Base-by-base conservation (phyloP, 1,140 invertebrate species). In the Euwallacea fornicatus region DNA sequence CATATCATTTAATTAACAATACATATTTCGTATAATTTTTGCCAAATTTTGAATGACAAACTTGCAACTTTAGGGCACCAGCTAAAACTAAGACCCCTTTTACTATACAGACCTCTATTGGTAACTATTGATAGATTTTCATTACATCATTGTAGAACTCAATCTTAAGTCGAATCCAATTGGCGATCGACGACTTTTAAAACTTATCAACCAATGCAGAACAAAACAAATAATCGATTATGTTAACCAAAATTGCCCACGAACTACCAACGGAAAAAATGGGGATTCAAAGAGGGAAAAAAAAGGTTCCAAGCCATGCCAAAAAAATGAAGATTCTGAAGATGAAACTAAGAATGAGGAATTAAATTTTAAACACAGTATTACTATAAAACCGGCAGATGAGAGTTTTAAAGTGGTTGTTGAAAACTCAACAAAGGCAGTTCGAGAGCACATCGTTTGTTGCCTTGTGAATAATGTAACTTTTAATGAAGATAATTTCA, bases 181-280 rank as follows among this genome's bases (percentile, higher is more conserved):
- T 4, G 79, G 83, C 11, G 92, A 94, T 78, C 88, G 90, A 73
- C 84, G 90, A 54, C 83, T 94, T 21, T 82, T 84, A 58, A 94
- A 93, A 78, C 76, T 93, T 8, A 87, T 91, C 0, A 87, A 90
- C 73, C 89, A 91, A 75, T 88, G 88, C 72, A 83, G 85, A 47
- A 86, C 85, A 2, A 91, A 91, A 78, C 89, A 91, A 80, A 78
- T 88, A 16, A 68, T 91, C 6, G 90, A 92, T 74, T 91, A 92
- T 75, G 82, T 92, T 0, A 82, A 86, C 46, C 85, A 86, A 68
- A 85, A 90, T 75, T 89, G 87, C 73, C 79, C 84, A 3, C 85
- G 81, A 77, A 75, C 16, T 70, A 76, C 82, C 6, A 85, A 80
- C 75, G 74, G 11, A 78, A 82, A 69, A 50, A 79, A 10, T 16